These are phyloP conservation scores for Sphaerophoria rueppellii DNA, from an alignment of 2,888 invertebrate genomes.

Conservation along the genomic window DNA sequence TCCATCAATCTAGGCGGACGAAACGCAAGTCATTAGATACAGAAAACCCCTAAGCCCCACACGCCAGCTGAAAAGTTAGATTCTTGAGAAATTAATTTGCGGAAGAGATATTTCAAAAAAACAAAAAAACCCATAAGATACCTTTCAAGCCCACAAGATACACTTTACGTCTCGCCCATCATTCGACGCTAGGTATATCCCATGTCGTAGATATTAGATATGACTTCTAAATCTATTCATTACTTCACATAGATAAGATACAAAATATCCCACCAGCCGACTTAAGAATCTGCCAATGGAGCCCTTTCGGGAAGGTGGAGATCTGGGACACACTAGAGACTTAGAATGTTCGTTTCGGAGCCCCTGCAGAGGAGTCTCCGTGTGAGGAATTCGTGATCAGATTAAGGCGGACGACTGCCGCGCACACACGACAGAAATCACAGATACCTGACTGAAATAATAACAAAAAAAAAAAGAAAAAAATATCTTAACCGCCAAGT, in stretches of 20 bases:
- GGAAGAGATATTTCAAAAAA: slow-evolving; percentile 42
- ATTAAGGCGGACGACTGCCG: slow-evolving; percentile 33
- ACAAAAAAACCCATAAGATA: slow-evolving; percentile 25
- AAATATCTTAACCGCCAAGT: slow-evolving; percentile 24
- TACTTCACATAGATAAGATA: slow-evolving; percentile 50
- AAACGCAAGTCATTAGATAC: neutral
- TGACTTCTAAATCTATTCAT: slow-evolving; percentile 57
- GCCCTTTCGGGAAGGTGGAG: slow-evolving; percentile 35
- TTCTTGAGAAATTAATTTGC: slow-evolving; percentile 60
- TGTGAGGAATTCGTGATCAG: slow-evolving; percentile 50
- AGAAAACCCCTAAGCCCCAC: neutral
- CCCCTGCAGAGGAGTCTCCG: slow-evolving; percentile 12
- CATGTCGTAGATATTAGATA: slow-evolving; percentile 58
- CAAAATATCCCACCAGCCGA: slow-evolving; percentile 18
- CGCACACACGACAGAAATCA: slow-evolving; percentile 47
- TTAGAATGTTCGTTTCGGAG: slow-evolving; percentile 8
- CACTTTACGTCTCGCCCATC: slow-evolving; percentile 14
- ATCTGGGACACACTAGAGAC: neutral
- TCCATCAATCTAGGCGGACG: neutral
- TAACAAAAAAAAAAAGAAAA: slow-evolving; percentile 25
- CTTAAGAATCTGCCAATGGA: slow-evolving; percentile 5
- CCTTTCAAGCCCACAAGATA: slow-evolving; percentile 1
- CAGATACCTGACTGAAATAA: slow-evolving; percentile 55
- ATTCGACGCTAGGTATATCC: slow-evolving; percentile 14
- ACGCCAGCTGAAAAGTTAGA: slow-evolving; percentile 26